Percentiles rank a stretch among this genome's conserved stretches.
Evolutionary conservation across 2,888 invertebrate species (phyloP).

Genomic region (Latrodectus hesperus): DNA sequence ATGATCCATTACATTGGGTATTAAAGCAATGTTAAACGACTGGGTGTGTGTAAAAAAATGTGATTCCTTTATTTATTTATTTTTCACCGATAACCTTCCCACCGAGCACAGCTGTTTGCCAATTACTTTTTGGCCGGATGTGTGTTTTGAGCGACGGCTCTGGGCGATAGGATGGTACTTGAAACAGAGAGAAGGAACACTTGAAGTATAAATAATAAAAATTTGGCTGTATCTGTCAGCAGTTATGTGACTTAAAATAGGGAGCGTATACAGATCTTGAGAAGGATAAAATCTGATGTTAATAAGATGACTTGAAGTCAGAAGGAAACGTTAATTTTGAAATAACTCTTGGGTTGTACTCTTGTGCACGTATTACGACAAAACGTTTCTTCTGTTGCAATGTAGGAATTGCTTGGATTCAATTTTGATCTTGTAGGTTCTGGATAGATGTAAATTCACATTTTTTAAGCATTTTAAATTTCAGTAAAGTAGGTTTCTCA

Average conservation of each 20-base stretch:
- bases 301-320: too few relatives aligned
- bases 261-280: not conserved
- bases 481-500: too few relatives aligned
- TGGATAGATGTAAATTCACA: too few relatives aligned
- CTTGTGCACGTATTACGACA: too few relatives aligned
- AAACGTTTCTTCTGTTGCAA: too few relatives aligned
- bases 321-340: too few relatives aligned
- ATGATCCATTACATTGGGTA: conserved; percentile 37
- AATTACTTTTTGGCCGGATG: conserved; percentile 55
- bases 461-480: too few relatives aligned
- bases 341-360: too few relatives aligned
- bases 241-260: not conserved
- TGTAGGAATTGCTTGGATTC: too few relatives aligned
- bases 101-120: conserved; percentile 51
- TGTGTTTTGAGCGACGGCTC: conserved; percentile 28
- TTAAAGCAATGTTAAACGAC: conserved; percentile 48
- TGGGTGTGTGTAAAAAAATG: conserved; percentile 48
- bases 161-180: not conserved
- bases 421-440: too few relatives aligned
- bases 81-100: not conserved
- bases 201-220: conserved; percentile 43
- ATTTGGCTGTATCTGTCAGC: conserved; percentile 32
- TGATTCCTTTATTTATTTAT: conserved; percentile 8
- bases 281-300: not conserved
- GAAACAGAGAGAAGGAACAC: not conserved